Percentiles rank a stretch among this genome's conserved stretches.
These are phyloP conservation scores for Pithys albifrons DNA, from an alignment of 2,113 vertebrate genomes.

Conservation along the genomic window DNA sequence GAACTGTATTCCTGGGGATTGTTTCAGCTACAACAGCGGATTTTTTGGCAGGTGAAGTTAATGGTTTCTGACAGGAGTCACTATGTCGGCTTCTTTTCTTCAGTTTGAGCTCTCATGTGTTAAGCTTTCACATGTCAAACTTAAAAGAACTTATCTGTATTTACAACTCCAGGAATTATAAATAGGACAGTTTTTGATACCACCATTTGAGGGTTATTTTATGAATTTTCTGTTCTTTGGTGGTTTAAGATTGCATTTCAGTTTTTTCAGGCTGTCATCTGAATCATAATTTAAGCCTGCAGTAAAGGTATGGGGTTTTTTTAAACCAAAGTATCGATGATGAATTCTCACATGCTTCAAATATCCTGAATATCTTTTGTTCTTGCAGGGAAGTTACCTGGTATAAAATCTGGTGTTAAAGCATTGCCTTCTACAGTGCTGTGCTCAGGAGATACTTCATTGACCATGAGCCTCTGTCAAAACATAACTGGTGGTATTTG, in stretches of 20 bases:
- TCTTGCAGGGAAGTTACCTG: neutral
- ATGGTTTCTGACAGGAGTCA: constrained; percentile 39
- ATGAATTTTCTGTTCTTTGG: neutral
- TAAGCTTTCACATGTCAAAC: constrained; percentile 12
- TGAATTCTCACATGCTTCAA: neutral
- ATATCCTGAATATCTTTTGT: neutral
- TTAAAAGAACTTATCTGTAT: constrained; percentile 24
- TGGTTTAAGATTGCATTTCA: neutral
- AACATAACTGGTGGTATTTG: neutral
- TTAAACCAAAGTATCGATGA: neutral
- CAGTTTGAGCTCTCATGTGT: constrained; percentile 13
- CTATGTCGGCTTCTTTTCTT: constrained; percentile 34
- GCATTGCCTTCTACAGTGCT: neutral
- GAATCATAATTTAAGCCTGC: neutral
- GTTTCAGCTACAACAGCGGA: neutral
- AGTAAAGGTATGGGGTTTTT: neutral
- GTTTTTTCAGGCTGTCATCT: neutral
- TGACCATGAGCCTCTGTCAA: constrained; percentile 5
- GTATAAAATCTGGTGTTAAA: neutral
- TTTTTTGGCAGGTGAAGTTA: constrained; percentile 40
- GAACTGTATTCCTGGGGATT: constrained; percentile 11
- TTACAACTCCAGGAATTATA: neutral
- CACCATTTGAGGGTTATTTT: neutral
- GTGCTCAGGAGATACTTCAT: neutral
- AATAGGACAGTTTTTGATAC: neutral